Percentiles rank a stretch among this genome's conserved stretches.
Evolutionary conservation across 2,888 invertebrate species (phyloP).

Genomic region (Hydriomena furcata): DNA sequence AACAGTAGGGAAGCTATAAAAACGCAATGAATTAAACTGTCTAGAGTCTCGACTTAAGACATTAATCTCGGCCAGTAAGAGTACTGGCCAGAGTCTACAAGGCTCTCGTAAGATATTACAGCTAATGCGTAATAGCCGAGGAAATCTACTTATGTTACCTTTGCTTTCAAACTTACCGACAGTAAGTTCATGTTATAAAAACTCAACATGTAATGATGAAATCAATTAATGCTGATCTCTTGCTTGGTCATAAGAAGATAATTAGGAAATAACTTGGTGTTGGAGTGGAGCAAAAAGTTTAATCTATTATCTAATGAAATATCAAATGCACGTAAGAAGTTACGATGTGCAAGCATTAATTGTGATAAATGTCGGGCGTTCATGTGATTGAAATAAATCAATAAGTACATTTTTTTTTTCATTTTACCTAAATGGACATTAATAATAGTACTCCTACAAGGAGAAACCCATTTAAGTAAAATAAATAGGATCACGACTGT

Average conservation of each 20-base stretch:
- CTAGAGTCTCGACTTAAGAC: conserved; percentile 20
- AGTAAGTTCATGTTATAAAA: not conserved
- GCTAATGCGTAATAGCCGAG: conserved; percentile 71
- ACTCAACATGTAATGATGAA: conserved; percentile 21
- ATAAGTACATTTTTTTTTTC: not conserved
- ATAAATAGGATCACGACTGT: too few relatives aligned
- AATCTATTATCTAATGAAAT: conserved; percentile 18
- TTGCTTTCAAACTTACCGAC: conserved; percentile 1
- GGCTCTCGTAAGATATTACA: conserved; percentile 72
- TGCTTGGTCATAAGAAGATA: conserved; percentile 17
- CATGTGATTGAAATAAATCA: not conserved
- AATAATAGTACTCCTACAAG: too few relatives aligned
- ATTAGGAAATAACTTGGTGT: conserved; percentile 21
- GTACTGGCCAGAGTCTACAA: conserved; percentile 44
- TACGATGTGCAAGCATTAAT: not conserved
- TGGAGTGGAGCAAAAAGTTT: conserved; percentile 19
- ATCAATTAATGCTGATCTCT: conserved; percentile 29
- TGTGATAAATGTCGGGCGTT: not conserved
- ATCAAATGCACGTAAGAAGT: conserved; percentile 16
- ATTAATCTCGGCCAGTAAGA: conserved; percentile 51
- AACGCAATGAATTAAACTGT: conserved; percentile 34
- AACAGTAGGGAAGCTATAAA: conserved; percentile 25
- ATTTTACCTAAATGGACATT: too few relatives aligned
- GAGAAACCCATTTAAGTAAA: too few relatives aligned
- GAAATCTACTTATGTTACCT: conserved; percentile 55